Percentiles rank a stretch among this genome's conserved stretches.
phyloP scores from a whole-genome alignment of 2,888 invertebrate genomes.

The Ormyrus labotus region DNA sequence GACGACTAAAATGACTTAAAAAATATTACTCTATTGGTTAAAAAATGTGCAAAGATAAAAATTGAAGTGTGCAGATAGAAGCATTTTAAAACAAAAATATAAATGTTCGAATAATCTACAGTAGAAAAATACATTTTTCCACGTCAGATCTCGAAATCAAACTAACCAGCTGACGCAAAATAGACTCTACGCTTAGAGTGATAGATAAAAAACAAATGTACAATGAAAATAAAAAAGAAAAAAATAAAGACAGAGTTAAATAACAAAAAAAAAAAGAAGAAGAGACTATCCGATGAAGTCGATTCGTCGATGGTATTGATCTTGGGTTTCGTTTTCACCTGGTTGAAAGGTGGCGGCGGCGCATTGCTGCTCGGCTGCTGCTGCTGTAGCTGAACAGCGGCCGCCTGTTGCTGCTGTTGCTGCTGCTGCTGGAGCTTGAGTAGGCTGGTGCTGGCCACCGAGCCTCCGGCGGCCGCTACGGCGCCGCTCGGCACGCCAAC shows the following conservation, averaged over 20 bases:
- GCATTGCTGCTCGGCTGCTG: constrained; percentile 72
- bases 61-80: constrained; percentile 22
- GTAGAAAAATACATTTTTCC: no score
- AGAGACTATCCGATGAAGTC: background rate
- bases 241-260: no score
- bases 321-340: constrained; percentile 65
- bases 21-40: background rate
- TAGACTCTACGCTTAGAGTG: no score
- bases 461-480: constrained; percentile 72
- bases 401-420: constrained; percentile 68
- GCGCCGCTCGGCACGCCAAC: constrained; percentile 73
- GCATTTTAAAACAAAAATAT: background rate
- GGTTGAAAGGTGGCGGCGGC: constrained; percentile 73
- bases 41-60: constrained; percentile 23
- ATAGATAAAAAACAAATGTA: background rate
- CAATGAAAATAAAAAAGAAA: no score
- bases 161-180: background rate
- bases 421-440: constrained; percentile 74
- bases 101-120: background rate
- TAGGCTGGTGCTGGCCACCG: constrained; percentile 73
- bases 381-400: constrained; percentile 70
- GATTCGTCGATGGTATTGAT: background rate
- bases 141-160: background rate
- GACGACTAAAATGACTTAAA: background rate
- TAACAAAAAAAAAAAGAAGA: no score